phyloP scores from a whole-genome alignment of 1,140 invertebrate genomes.

The Cotesia typhae region DNA sequence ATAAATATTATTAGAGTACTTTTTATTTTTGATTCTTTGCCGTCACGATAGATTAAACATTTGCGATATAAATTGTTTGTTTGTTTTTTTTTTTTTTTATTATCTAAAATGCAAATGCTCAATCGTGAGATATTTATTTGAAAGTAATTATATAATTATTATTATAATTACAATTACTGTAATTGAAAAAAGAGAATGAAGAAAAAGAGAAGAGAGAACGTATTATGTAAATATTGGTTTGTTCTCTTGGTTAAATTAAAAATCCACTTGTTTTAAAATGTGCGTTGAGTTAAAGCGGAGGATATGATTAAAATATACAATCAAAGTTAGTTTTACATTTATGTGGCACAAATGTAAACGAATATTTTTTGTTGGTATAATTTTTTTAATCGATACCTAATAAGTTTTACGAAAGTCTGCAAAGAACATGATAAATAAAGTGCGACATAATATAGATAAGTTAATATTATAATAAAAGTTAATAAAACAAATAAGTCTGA shows the following conservation, averaged over 20 bases:
- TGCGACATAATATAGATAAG: slow-evolving; percentile 37
- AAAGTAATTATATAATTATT: not conserved
- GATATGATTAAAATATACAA: slow-evolving; percentile 38
- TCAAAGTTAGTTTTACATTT: slow-evolving; percentile 47
- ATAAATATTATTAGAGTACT: slow-evolving; percentile 40
- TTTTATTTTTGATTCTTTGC: slow-evolving; percentile 37
- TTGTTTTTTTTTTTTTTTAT: slow-evolving; percentile 34
- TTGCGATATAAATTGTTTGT: slow-evolving; percentile 9
- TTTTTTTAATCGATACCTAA: no score
- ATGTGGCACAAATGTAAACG: slow-evolving; percentile 43
- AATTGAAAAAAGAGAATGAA: slow-evolving; percentile 20
- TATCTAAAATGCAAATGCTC: slow-evolving; percentile 28
- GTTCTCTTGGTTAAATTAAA: slow-evolving; percentile 45
- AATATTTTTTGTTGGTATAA: slow-evolving; percentile 20
- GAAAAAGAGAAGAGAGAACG: slow-evolving; percentile 41
- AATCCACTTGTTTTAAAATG: slow-evolving; percentile 18
- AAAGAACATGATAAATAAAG: slow-evolving; percentile 34
- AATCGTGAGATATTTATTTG: slow-evolving; percentile 13
- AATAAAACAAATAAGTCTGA: slow-evolving; percentile 33
- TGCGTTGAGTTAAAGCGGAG: not conserved
- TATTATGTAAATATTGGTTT: slow-evolving; percentile 56
- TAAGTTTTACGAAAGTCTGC: not conserved
- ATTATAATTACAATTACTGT: slow-evolving; percentile 20
- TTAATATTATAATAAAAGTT: slow-evolving; percentile 35
- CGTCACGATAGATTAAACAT: slow-evolving; percentile 10